Conservation (phyloP, 2,888 invertebrate species). For the Lasioglossum oenotherae region DNA sequence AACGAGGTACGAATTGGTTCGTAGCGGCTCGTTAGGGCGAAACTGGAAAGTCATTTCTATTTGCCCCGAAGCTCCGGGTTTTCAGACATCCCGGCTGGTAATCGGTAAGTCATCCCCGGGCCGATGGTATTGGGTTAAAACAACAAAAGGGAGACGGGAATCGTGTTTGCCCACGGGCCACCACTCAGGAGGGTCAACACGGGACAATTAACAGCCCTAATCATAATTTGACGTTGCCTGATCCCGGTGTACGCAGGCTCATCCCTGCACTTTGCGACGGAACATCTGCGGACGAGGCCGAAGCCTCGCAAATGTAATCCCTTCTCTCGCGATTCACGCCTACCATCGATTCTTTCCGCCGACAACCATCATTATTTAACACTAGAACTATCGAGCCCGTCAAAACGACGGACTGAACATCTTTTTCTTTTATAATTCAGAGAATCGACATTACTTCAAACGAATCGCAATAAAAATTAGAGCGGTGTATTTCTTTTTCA, state of each 20-base stretch:
- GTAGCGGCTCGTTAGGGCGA: conserved; percentile 37
- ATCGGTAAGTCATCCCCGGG: conserved; percentile 75
- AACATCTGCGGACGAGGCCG: conserved; percentile 13
- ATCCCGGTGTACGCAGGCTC: conserved; percentile 70
- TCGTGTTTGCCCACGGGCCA: conserved; percentile 74
- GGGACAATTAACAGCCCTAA: conserved; percentile 78
- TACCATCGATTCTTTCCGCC: not conserved
- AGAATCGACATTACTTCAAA: no score
- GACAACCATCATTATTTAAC: not conserved
- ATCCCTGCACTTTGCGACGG: conserved; percentile 37
- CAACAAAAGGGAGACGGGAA: conserved; percentile 76
- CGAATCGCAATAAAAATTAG: no score
- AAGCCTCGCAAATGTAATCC: conserved; percentile 23
- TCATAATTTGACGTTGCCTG: conserved; percentile 77
- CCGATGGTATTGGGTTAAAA: conserved; percentile 75
- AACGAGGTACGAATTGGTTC: conserved; percentile 25
- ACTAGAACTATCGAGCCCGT: no score
- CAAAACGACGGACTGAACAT: not conserved
- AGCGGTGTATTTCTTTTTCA: no score
- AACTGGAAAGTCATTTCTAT: conserved; percentile 69
- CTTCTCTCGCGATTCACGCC: not conserved
- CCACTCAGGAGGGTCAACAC: conserved; percentile 80
- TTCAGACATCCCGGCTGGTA: conserved; percentile 67
- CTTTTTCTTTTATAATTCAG: not conserved
- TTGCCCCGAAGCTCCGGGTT: conserved; percentile 56